Evolutionary conservation across 2,888 invertebrate genomes (phyloP).

Genomic region (Agriopis aurantiaria): DNA sequence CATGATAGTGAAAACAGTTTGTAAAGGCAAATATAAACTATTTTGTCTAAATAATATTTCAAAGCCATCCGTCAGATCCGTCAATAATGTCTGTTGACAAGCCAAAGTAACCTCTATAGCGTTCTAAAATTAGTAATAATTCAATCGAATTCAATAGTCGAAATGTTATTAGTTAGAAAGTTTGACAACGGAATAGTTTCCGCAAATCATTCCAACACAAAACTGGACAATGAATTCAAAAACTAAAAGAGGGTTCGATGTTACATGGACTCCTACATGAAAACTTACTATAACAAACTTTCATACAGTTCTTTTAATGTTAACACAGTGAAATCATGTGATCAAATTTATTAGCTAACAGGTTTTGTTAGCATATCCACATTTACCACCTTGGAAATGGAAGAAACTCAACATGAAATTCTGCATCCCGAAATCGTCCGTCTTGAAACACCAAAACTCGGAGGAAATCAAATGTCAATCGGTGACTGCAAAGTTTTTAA

Average conservation of each 20-base stretch:
- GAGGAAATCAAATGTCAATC: constrained; percentile 41
- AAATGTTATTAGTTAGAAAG: constrained; percentile 21
- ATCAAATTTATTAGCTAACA: constrained; percentile 1
- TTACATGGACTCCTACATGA: constrained; percentile 20
- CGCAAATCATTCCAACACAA: constrained; percentile 14
- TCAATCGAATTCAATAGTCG: neutral
- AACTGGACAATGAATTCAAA: constrained; percentile 22
- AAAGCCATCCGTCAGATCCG: neutral
- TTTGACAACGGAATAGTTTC: constrained; percentile 22
- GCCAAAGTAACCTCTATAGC: constrained; percentile 30
- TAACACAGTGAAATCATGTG: constrained; percentile 1
- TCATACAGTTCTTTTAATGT: neutral
- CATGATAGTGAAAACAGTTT: constrained; percentile 4
- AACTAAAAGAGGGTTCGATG: constrained; percentile 20
- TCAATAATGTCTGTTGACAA: constrained; percentile 17
- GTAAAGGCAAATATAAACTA: constrained; percentile 7
- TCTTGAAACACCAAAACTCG: constrained; percentile 36
- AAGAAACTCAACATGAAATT: constrained; percentile 47
- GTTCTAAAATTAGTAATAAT: constrained; percentile 3
- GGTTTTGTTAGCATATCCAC: neutral
- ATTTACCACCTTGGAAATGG: constrained; percentile 21
- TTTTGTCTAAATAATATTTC: constrained; percentile 14
- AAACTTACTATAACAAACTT: constrained; percentile 11
- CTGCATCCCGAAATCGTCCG: constrained; percentile 42
- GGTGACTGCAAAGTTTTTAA: constrained; percentile 41